Evolutionary conservation across 2,888 invertebrate genomes (phyloP).

Genomic region (Drosophila prostipennis): DNA sequence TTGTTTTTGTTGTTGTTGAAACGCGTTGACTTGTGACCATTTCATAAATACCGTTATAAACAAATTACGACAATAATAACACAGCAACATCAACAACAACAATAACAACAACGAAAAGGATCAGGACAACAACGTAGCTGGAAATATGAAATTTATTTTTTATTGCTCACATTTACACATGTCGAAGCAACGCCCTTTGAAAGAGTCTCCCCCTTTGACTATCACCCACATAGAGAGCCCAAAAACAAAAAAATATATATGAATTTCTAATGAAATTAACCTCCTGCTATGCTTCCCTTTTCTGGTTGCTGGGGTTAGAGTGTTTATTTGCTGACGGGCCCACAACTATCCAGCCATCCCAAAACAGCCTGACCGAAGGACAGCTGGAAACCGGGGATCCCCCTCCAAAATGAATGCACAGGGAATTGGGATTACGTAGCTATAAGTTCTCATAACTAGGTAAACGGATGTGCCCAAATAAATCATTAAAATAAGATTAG

Average conservation of each 20-base stretch:
- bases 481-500: no score
- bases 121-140: conserved; percentile 18
- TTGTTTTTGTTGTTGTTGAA: conserved; percentile 25
- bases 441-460: background rate
- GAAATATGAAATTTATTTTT: conserved; percentile 63
- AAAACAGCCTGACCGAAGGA: conserved; percentile 35
- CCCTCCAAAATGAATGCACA: conserved; percentile 4
- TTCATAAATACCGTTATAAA: conserved; percentile 81
- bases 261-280: conserved; percentile 84
- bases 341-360: conserved; percentile 44
- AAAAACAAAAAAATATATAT: conserved; percentile 63
- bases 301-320: conserved; percentile 35
- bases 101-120: conserved; percentile 25
- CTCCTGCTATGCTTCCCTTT: conserved; percentile 40
- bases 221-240: conserved; percentile 9
- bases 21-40: conserved; percentile 83
- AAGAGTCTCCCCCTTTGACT: conserved; percentile 1
- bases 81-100: conserved; percentile 56
- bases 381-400: conserved; percentile 23
- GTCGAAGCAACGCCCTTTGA: conserved; percentile 60
- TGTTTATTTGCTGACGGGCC: conserved; percentile 74
- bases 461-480: background rate
- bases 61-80: conserved; percentile 76
- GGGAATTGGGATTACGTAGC: background rate
- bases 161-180: conserved; percentile 76